Base-by-base conservation (phyloP, 2,113 vertebrate genomes). In the Glareola pratincola region DNA sequence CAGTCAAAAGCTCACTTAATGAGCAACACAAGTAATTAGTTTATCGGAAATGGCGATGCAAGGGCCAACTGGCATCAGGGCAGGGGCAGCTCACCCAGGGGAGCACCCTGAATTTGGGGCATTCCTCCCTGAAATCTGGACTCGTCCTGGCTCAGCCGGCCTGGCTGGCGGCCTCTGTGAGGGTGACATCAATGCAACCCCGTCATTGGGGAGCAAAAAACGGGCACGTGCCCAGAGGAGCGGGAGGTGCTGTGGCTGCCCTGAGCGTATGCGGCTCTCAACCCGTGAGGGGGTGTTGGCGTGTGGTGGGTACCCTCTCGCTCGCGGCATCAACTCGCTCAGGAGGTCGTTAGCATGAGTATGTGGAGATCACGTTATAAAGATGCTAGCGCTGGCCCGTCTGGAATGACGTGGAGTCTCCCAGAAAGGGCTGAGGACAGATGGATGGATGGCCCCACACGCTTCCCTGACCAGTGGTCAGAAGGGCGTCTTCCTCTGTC, bases 211-310 rank as follows among this genome's bases (percentile, higher is more conserved):
- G 48, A 64, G 36, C 41, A 32, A 22, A 20, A 56, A 84, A 36
- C 3, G 8, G 3, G 9, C 26, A 19, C 0, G 4, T 43, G 26
- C 22, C 32, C 59, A 32, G 64, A 43, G 63, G 11, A 62, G 50
- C 18, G 19, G 73, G 59, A 66, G 64, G 22, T 45, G 47, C 34
- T 27, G 45, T 22, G 54, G 45, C 74, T 32, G 10, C 4, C 1
- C 32, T 0, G 3, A 69, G 43, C 0, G 0, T n/a, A 5, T 6
- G 20, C 0, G 2, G 24, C 8, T 47, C 56, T 60, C 29, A 14
- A 5, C 8, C 20, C 26, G 13, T 9, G 10, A 30, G 30, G 15
- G 10, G 8, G 4, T 2, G 3, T 18, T 36, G 67, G 21, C 41
- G 41, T 21, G 50, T 41, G 30, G 50, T 41, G 30, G n/a, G 67